These are phyloP conservation scores for Drosophila buzzatii DNA, from an alignment of 2,888 invertebrate genomes.

Conservation along the genomic window DNA sequence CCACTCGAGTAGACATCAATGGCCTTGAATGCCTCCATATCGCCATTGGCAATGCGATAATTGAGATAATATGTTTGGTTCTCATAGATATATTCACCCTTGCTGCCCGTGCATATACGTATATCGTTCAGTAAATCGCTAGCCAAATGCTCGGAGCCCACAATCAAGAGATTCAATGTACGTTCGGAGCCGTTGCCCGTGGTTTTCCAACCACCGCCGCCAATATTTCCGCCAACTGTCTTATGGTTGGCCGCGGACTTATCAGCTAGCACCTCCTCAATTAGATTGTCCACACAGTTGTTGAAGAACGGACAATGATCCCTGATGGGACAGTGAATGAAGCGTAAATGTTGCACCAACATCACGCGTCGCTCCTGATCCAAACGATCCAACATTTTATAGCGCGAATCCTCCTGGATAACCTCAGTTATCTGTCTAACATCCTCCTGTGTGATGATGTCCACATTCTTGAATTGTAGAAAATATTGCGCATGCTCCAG, in stretches of 20 bases:
- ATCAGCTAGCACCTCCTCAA: slow-evolving; percentile 87
- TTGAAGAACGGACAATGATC: slow-evolving; percentile 97
- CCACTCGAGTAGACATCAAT: slow-evolving; percentile 96
- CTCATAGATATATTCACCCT: slow-evolving; percentile 92
- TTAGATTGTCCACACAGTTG: slow-evolving; percentile 92
- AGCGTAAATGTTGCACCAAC: slow-evolving; percentile 97
- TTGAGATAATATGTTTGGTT: slow-evolving; percentile 93
- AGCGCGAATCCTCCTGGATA: slow-evolving; percentile 96
- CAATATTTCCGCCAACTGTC: slow-evolving; percentile 67
- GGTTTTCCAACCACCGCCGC: slow-evolving; percentile 54
- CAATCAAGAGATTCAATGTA: slow-evolving; percentile 92
- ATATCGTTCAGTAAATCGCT: slow-evolving; percentile 95
- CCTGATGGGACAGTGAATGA: slow-evolving; percentile 96
- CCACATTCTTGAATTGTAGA: slow-evolving; percentile 96
- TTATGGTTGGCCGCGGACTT: slow-evolving; percentile 87
- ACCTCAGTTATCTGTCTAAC: slow-evolving; percentile 97
- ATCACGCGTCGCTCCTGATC: slow-evolving; percentile 97
- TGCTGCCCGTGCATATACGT: slow-evolving; percentile 93
- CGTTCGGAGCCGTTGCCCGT: slow-evolving; percentile 79
- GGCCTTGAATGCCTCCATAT: slow-evolving; percentile 93
- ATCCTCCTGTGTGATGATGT: slow-evolving; percentile 96
- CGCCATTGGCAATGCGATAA: slow-evolving; percentile 94
- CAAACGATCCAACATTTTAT: slow-evolving; percentile 96
- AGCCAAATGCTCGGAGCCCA: slow-evolving; percentile 94
- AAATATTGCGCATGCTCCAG: slow-evolving; percentile 97